Percentiles rank a stretch among this genome's conserved stretches.
These are phyloP conservation scores for Ophioninae sp. DNA, from an alignment of 2,888 invertebrate genomes.

Conservation along the genomic window DNA sequence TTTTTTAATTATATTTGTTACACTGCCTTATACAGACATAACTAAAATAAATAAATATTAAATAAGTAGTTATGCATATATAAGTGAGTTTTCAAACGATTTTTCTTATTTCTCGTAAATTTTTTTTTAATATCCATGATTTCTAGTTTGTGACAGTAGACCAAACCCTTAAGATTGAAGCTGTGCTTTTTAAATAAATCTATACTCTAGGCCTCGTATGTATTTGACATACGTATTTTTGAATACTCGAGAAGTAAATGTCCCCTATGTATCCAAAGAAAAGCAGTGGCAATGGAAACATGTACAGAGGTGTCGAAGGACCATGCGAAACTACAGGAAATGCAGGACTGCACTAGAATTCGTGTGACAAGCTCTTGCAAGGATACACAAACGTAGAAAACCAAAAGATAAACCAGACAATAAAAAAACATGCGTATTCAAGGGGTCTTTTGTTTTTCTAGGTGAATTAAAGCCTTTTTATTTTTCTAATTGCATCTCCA, in stretches of 20 bases:
- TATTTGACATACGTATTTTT: constrained; percentile 3
- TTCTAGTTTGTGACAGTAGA: too few relatives aligned
- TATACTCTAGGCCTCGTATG: background rate
- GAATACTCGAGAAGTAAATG: constrained; percentile 10
- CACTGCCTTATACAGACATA: too few relatives aligned
- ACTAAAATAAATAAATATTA: too few relatives aligned
- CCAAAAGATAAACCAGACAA: constrained; percentile 5
- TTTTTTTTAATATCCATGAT: too few relatives aligned
- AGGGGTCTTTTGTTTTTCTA: background rate
- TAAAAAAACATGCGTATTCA: constrained; percentile 17
- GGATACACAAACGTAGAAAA: background rate
- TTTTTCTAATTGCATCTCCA: background rate
- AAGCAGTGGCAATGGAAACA: background rate
- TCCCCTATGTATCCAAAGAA: background rate
- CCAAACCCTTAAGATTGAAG: background rate
- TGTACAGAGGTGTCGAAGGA: background rate
- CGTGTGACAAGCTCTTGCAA: background rate
- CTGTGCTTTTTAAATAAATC: constrained; percentile 29
- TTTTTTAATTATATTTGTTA: too few relatives aligned
- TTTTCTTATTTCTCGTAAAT: too few relatives aligned
- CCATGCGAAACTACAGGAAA: constrained; percentile 5
- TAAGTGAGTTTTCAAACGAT: too few relatives aligned
- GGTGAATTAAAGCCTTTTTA: constrained; percentile 16
- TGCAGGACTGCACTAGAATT: background rate
- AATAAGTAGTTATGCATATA: too few relatives aligned